Evolutionary conservation across 92 coral and sea anemone genomes (phyloP).

Genomic region (Galaxea fascicularis): DNA sequence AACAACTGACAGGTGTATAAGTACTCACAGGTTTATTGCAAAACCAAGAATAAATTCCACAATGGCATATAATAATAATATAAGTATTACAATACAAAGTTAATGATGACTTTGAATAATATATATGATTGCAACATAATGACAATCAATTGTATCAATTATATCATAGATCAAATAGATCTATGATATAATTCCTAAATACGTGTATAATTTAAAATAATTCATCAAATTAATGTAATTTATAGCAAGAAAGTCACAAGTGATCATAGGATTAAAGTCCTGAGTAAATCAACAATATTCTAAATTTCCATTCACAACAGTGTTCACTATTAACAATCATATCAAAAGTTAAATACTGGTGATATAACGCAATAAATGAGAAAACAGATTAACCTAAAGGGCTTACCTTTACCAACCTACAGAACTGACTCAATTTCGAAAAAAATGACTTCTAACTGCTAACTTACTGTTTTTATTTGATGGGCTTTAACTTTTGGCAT

Average conservation of each 20-base stretch:
- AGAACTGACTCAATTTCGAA: neutral
- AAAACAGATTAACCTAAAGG: neutral
- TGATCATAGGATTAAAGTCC: neutral
- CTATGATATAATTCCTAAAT: too few relatives aligned
- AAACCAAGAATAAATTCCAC: too few relatives aligned
- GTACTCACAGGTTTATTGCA: neutral
- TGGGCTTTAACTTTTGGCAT: neutral
- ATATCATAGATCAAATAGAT: neutral
- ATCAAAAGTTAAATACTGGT: neutral
- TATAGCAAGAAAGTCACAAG: too few relatives aligned
- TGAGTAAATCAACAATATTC: neutral
- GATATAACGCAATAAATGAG: neutral
- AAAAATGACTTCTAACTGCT: too few relatives aligned
- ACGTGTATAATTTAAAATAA: too few relatives aligned
- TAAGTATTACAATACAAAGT: too few relatives aligned
- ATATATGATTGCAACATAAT: neutral
- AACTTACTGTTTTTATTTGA: constrained; percentile 1
- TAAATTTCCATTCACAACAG: neutral
- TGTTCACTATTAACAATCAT: neutral
- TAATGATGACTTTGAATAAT: too few relatives aligned
- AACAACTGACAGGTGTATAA: neutral
- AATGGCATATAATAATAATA: too few relatives aligned
- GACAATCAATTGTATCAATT: neutral
- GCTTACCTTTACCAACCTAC: neutral
- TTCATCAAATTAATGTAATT: too few relatives aligned